Conservation (phyloP, 2,797 vertebrate genomes). For the Calcarius lapponicus region DNA sequence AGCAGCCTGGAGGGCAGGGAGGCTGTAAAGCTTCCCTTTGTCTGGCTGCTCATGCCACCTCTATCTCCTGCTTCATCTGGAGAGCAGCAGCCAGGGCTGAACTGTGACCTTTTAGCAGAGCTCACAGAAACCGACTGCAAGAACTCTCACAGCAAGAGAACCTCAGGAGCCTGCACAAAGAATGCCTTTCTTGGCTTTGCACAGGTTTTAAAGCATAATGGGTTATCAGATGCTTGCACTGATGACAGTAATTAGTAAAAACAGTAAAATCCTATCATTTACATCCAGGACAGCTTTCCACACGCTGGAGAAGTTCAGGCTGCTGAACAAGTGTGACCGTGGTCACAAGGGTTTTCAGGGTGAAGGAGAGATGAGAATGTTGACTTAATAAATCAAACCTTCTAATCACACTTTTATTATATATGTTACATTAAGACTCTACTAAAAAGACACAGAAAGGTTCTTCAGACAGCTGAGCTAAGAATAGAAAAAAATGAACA, state of each 20-base stretch:
- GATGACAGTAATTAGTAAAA: not conserved
- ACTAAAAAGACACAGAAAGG: too few relatives aligned
- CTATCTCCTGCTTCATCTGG: not conserved
- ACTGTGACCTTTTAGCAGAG: not conserved
- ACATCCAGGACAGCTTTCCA: not conserved
- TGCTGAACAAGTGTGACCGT: not conserved
- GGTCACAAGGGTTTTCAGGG: too few relatives aligned
- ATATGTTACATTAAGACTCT: too few relatives aligned
- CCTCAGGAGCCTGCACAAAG: not conserved
- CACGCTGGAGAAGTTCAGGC: not conserved
- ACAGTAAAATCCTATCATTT: not conserved
- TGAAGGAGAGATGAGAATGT: too few relatives aligned
- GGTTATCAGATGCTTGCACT: not conserved
- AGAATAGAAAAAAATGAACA: too few relatives aligned
- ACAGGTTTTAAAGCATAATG: fast-evolving
- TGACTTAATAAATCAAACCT: too few relatives aligned
- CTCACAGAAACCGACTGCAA: not conserved
- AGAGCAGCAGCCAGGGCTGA: not conserved
- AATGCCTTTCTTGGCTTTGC: not conserved
- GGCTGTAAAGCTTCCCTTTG: not conserved
- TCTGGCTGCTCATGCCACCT: not conserved
- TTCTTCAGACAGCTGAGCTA: too few relatives aligned
- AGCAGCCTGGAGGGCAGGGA: not conserved
- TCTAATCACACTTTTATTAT: too few relatives aligned
- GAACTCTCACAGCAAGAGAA: not conserved